Base-by-base conservation (phyloP, 2,113 vertebrate species). In the Gallinago undulata region DNA sequence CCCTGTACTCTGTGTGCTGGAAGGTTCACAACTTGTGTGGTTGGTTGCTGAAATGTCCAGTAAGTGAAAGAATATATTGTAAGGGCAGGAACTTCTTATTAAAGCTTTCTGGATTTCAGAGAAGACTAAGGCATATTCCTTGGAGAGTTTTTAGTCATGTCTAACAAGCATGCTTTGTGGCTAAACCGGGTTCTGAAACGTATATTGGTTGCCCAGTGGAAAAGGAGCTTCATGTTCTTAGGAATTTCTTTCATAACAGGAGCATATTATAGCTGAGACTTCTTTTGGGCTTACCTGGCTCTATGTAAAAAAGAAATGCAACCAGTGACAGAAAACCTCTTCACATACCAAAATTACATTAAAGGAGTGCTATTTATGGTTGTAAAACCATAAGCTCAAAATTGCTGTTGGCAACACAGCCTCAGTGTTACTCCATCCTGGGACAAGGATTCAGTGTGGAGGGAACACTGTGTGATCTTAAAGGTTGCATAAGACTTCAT, bases 21-120 rank as follows among this genome's bases (percentile, higher is more conserved):
- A 93, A 92, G 74, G 87, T 93, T 93, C 91, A 87, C 0, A 13
- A 55, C 70, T 96, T 91, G 77, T 80, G 92, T 93, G 92, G 92
- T 84, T 95, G 78, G 74, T 91, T 76, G 51, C 72, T 94, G 77
- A 92, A 89, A 96, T 43, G 55, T 93, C 81, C 87, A 87, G 89
- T 94, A 92, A 96, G 81, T 94, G 93, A 96, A 96, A 95, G 94
- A 96, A 93, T 96, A 79, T 56, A 95, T 93, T 96, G 75, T 96
- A 85, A 91, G 50, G 28, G 19, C 62, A 87, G 60, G 87, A 94
- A 76, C 41, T 94, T 94, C 67, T 94, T 96, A 95, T 87, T 96
- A 87, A 91, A 93, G 53, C 66, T 89, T 73, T 89, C 45, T 94
- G 92, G 60, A 90, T 93, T 93, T 95, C 93, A 41, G 84, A 87